Conservation (phyloP, 2,113 vertebrate genomes). For the Pachyramphus minor region DNA sequence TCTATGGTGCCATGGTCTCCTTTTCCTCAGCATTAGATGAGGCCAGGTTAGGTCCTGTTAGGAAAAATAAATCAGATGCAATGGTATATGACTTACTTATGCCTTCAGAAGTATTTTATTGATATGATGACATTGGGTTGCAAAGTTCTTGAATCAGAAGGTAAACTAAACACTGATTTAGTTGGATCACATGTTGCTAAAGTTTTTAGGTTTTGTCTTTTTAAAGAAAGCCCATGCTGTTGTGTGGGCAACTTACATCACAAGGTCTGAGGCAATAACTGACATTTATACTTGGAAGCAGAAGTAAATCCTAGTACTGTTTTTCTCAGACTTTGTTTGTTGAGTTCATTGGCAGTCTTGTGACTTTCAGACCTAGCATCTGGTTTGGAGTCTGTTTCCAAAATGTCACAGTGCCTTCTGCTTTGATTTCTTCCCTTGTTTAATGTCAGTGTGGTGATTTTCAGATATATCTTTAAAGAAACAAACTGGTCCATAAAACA, state of each 20-base stretch:
- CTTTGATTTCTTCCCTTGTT: slow-evolving; percentile 8
- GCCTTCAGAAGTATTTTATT: not conserved
- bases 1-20: not conserved
- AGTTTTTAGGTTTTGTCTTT: not conserved
- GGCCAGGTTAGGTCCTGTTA: not conserved
- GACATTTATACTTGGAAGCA: not conserved
- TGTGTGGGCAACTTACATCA: not conserved
- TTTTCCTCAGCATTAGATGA: not conserved
- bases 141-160: not conserved
- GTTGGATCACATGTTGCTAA: not conserved
- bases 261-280: not conserved
- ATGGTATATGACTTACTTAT: not conserved
- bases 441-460: not conserved
- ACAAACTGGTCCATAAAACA: not conserved
- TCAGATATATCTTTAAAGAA: not conserved
- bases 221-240: not conserved
- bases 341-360: not conserved
- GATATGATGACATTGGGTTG: not conserved
- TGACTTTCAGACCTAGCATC: slow-evolving; percentile 9
- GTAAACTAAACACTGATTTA: not conserved
- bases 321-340: not conserved
- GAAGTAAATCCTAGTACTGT: not conserved
- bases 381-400: not conserved
- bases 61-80: not conserved
- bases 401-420: slow-evolving; percentile 15